Evolutionary conservation across 2,797 vertebrate genomes (phyloP), one percentile per base, ranked within the genome.

Genomic region (Phoebastria nigripes): DNA sequence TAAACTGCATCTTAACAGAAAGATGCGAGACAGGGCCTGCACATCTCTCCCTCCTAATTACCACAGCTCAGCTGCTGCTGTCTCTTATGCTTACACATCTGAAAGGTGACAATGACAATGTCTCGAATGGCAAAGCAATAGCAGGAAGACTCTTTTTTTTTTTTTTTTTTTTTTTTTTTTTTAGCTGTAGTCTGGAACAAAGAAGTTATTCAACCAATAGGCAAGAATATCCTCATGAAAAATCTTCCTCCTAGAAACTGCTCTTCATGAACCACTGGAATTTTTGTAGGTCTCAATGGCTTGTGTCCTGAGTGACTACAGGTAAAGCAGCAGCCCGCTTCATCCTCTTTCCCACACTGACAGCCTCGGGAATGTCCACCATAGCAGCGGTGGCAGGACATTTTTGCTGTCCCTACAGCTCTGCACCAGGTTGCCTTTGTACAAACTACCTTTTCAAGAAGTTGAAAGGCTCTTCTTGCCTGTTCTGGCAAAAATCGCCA

Each of bases 11-110:
- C 94, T 90, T 86, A 89, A 91, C 59, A 63, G 86, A 74, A 94
- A 83, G 76, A 94, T 51, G 87, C 4, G 80, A 96, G 87, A 87
- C 72, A 65, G 89, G 87, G 84, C 72, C 84, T 86, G 89, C 58
- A 55, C 89, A 91, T 94, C 93, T 94, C 76, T 95, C 15, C 54
- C 42, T 94, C 79, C 94, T 97, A 96, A 97, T 97, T 97, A 94
- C 94, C 12, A 2, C 87, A 90, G 85, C 95, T 96, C 96, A 96
- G 96, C 95, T 96, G 96, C 93, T 94, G 91, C 96, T 96, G 95
- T 97, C 96, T 96, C 91, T 76, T 92, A 71, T 2, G 15, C 82
- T 96, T 96, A 96, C 69, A 86, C 69, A 94, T 94, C 91, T 96
- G 91, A 96, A 86, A 94, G 91, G 87, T 96, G 95, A 96, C 89